Evolutionary conservation across 2,113 vertebrate species (phyloP).

Genomic region (Alligator sinensis): DNA sequence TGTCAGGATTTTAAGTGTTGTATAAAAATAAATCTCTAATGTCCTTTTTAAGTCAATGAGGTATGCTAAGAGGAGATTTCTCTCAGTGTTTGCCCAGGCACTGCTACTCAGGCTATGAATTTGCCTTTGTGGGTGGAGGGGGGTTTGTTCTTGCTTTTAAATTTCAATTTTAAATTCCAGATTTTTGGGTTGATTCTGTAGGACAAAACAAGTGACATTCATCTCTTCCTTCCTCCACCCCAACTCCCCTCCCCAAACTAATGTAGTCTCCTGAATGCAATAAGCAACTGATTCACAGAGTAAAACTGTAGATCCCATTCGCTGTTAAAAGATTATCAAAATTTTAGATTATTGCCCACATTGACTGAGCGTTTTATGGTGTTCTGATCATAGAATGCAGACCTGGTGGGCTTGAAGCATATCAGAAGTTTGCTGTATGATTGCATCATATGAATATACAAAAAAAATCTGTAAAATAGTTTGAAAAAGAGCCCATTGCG

Average conservation of each 20-base stretch:
- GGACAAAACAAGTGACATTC: background rate
- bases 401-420: background rate
- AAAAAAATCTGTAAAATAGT: background rate
- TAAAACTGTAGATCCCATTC: background rate
- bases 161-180: background rate
- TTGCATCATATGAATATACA: background rate
- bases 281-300: background rate
- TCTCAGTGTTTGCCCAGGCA: background rate
- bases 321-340: background rate
- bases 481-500: background rate
- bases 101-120: background rate
- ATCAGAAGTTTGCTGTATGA: background rate
- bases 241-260: too few species aligned
- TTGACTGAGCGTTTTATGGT: background rate
- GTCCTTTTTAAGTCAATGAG: conserved; percentile 1
- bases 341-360: background rate
- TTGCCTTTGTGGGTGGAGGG: background rate
- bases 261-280: background rate
- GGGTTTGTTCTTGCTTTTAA: background rate
- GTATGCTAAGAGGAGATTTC: background rate
- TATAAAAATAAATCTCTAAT: background rate
- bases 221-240: background rate
- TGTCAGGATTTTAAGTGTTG: background rate
- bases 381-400: background rate
- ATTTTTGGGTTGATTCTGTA: background rate